Base-by-base conservation (phyloP, 2,797 vertebrate species). In the Leptodactylus fallax region DNA sequence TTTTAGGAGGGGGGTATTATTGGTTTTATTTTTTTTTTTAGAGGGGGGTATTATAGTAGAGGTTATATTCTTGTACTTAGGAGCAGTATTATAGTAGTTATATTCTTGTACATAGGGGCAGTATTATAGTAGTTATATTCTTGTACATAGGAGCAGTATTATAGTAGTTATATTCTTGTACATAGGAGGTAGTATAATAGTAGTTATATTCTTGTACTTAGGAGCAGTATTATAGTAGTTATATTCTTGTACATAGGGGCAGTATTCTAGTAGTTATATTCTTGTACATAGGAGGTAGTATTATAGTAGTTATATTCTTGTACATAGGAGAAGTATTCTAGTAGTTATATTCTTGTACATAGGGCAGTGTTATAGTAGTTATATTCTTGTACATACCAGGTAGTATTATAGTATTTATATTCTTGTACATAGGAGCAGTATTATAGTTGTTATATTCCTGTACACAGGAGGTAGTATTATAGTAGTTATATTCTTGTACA, bases 121-220 rank as follows among this genome's bases (percentile, higher is more conserved):
- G 69, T 72, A 72, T 72, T 72, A 72, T 72, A 72, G 69, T 47
- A 72, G 69, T 21, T 72, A 72, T 72, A 72, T 72, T 45, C 69
- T 21, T 72, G 69, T 72, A 72, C 7, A 72, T 72, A 72, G 69
- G 69, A 10, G 36, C 36, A 47, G 69, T 72, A 72, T 72, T 72
- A 72, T 72, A 72, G 69, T 47, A 72, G 36, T 72, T 72, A 47
- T 72, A 72, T 72, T 72, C 69, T 21, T 72, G 36, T 47, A 72
- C 6, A 47, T 72, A 45, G 69, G 69, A 10, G 36, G 69, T 36
- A 72, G 69, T 72, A 47, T 72, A 47, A 72, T 72, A 72, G 69
- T 72, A 45, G 69, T 72, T 47, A 72, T 72, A 72, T 72, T 45
- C 36, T 47, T 72, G 69, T 72, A 72, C 14, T 47, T 72, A 47